Evolutionary conservation across 2,888 invertebrate genomes (phyloP).

Genomic region (Luffia ferchaultella): DNA sequence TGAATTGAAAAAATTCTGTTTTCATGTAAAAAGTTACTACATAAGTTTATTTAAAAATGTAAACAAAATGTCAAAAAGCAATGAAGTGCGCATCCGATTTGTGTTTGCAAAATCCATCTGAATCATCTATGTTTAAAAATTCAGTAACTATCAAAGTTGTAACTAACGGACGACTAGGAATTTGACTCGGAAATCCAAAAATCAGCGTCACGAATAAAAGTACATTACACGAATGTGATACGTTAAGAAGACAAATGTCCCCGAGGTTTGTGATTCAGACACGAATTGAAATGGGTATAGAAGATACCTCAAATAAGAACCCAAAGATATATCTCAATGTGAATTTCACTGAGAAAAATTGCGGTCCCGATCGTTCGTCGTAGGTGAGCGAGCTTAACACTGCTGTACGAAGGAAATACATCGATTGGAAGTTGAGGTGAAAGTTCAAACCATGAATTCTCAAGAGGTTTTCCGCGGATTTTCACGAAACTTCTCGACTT

Average conservation of each 20-base stretch:
- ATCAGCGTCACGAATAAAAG: no score
- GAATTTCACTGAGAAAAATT: neutral
- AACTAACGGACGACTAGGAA: no score
- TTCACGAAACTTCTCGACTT: neutral
- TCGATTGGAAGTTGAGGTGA: neutral
- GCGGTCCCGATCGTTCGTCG: neutral
- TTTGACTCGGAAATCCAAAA: no score
- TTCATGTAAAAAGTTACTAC: no score
- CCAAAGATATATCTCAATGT: neutral
- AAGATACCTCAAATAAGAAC: neutral
- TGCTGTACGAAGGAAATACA: neutral
- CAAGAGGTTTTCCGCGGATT: neutral
- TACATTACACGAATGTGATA: no score
- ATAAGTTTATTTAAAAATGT: no score
- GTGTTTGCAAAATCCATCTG: no score
- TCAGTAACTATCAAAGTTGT: no score
- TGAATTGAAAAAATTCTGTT: no score
- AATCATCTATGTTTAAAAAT: no score
- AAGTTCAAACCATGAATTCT: neutral
- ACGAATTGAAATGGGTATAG: neutral
- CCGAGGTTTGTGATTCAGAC: neutral
- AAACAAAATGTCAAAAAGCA: no score
- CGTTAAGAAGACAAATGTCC: neutral
- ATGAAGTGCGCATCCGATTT: no score
- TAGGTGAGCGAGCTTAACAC: neutral